phyloP scores from a whole-genome alignment of 2,888 invertebrate species.

The Torymus aiolomorphi region DNA sequence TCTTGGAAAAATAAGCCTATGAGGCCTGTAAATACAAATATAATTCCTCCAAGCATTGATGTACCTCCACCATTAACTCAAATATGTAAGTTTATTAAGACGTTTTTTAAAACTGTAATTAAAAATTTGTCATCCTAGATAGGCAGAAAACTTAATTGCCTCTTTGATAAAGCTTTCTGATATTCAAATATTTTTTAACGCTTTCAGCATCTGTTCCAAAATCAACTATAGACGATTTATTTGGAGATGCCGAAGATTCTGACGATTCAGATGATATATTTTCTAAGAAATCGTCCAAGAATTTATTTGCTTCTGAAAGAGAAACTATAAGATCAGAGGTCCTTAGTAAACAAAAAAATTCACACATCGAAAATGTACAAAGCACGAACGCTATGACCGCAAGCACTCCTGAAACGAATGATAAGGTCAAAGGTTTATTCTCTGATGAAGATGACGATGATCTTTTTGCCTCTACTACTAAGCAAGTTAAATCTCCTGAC shows the following conservation, averaged over 20 bases:
- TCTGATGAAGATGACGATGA: constrained; percentile 67
- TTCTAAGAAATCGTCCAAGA: constrained; percentile 65
- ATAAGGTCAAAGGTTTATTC: constrained; percentile 63
- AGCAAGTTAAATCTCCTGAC: constrained; percentile 53
- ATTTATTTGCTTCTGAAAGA: constrained; percentile 55
- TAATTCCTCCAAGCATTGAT: constrained; percentile 72
- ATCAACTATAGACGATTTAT: constrained; percentile 73
- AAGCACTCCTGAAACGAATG: constrained; percentile 67
- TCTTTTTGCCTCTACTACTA: constrained; percentile 62
- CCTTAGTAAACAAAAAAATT: constrained; percentile 61
- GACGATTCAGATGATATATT: constrained; percentile 74
- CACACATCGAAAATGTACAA: constrained; percentile 59
- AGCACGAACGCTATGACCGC: constrained; percentile 62
- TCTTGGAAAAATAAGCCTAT: constrained; percentile 64
- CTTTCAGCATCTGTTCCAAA: constrained; percentile 70
- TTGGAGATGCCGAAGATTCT: constrained; percentile 72
- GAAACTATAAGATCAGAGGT: constrained; percentile 43
- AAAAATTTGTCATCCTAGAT: constrained; percentile 15
- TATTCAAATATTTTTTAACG: too few relatives aligned
- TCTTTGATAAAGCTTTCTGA: constrained; percentile 11
- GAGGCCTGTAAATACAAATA: constrained; percentile 66
- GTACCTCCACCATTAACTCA: constrained; percentile 72
- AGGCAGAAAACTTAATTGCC: neutral
- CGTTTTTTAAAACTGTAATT: neutral
- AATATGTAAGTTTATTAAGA: constrained; percentile 65